phyloP scores from a whole-genome alignment of 2,888 invertebrate genomes.

The Girardia tigrina region DNA sequence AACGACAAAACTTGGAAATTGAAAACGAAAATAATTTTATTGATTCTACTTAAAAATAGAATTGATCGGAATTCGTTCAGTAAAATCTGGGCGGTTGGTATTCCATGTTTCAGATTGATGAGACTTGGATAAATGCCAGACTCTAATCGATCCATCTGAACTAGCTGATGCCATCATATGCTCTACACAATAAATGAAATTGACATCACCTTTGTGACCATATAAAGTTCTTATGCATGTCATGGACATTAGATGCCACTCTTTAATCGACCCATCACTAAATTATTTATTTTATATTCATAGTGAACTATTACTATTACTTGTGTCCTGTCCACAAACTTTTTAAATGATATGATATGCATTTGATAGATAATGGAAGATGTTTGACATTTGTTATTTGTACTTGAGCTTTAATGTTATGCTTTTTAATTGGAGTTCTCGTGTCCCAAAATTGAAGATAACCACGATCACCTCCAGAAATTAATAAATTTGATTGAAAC shows the following conservation, averaged over 20 bases:
- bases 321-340: not conserved
- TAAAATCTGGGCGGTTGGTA: not conserved
- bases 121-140: not conserved
- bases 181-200: constrained; percentile 42
- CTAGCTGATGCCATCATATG: constrained; percentile 21
- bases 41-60: not conserved
- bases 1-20: no score
- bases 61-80: not conserved
- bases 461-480: not conserved
- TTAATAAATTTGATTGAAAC: not conserved
- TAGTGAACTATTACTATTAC: not conserved
- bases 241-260: constrained; percentile 47
- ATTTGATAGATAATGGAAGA: not conserved
- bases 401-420: not conserved
- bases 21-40: not conserved
- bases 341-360: not conserved
- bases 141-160: constrained; percentile 27
- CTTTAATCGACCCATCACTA: constrained; percentile 45
- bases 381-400: not conserved
- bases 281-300: not conserved
- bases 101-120: not conserved
- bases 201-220: constrained; percentile 45
- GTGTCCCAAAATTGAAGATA: not conserved
- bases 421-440: not conserved
- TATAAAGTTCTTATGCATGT: constrained; percentile 44